These are phyloP conservation scores for Zygogramma bicolorata DNA, from an alignment of 2,888 invertebrate genomes.

Conservation along the genomic window DNA sequence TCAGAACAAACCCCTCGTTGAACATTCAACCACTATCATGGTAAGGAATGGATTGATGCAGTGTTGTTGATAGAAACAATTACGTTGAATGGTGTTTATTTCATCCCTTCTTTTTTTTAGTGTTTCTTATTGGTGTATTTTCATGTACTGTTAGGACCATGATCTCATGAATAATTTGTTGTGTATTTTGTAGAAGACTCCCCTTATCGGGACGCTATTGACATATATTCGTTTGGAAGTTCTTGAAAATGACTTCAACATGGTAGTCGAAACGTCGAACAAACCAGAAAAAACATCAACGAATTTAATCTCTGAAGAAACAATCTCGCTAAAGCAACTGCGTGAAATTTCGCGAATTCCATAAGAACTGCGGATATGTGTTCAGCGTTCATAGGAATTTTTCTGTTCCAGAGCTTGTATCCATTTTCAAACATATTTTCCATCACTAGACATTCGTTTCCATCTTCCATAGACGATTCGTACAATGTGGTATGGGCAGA, in stretches of 20 bases:
- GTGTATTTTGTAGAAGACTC: too few species aligned
- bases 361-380: constrained; percentile 54
- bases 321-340: constrained; percentile 56
- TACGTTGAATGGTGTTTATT: too few species aligned
- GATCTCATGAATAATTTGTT: too few species aligned
- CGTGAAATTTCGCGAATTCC: constrained; percentile 58
- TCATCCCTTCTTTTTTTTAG: too few species aligned
- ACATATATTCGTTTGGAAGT: too few species aligned
- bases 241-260: neutral
- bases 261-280: neutral
- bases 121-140: too few species aligned
- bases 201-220: too few species aligned
- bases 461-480: constrained; percentile 26
- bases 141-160: neutral
- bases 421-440: constrained; percentile 53
- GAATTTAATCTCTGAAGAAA: constrained; percentile 51
- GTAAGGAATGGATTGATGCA: too few species aligned
- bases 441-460: constrained; percentile 49
- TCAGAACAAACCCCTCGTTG: too few species aligned
- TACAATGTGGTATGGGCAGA: constrained; percentile 28
- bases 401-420: constrained; percentile 52
- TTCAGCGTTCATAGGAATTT: constrained; percentile 51
- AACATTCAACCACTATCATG: too few species aligned
- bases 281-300: constrained; percentile 46
- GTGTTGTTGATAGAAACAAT: too few species aligned